phyloP scores from a whole-genome alignment of 2,888 invertebrate species.

The Serrognathus titanus region DNA sequence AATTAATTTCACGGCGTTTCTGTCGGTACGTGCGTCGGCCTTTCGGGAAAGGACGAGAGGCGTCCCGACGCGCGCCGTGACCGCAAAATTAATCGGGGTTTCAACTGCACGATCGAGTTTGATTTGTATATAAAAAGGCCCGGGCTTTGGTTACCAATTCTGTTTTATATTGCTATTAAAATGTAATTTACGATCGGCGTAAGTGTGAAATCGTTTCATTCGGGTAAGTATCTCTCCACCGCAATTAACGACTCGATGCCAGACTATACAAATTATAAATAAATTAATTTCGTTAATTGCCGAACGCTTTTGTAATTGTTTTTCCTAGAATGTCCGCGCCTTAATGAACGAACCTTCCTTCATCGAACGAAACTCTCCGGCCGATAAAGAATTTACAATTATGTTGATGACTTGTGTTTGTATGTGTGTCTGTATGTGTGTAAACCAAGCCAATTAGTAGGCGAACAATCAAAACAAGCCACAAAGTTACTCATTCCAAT shows the following conservation, averaged over 20 bases:
- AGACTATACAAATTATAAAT: not conserved
- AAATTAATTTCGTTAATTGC: not conserved
- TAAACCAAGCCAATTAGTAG: too few relatives aligned
- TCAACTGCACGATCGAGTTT: conserved; percentile 15
- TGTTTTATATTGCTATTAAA: conserved; percentile 21
- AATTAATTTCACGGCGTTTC: not conserved
- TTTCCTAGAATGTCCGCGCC: too few relatives aligned
- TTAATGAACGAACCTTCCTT: too few relatives aligned
- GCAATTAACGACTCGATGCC: conserved; percentile 13
- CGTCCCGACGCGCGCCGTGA: not conserved
- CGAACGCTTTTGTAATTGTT: too few relatives aligned
- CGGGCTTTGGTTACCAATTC: conserved; percentile 24
- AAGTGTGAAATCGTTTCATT: conserved; percentile 19
- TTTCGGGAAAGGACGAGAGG: not conserved
- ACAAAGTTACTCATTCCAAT: too few relatives aligned
- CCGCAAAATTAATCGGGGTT: conserved; percentile 12
- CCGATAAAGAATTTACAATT: too few relatives aligned
- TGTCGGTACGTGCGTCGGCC: not conserved
- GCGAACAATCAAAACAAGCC: too few relatives aligned
- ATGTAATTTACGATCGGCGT: conserved; percentile 15
- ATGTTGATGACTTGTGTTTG: too few relatives aligned
- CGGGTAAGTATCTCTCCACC: conserved; percentile 14
- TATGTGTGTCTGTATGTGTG: too few relatives aligned
- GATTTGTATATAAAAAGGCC: conserved; percentile 17
- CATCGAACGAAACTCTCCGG: too few relatives aligned